Conservation (phyloP, 2,797 vertebrate genomes). For the Fistularia tabacaria region DNA sequence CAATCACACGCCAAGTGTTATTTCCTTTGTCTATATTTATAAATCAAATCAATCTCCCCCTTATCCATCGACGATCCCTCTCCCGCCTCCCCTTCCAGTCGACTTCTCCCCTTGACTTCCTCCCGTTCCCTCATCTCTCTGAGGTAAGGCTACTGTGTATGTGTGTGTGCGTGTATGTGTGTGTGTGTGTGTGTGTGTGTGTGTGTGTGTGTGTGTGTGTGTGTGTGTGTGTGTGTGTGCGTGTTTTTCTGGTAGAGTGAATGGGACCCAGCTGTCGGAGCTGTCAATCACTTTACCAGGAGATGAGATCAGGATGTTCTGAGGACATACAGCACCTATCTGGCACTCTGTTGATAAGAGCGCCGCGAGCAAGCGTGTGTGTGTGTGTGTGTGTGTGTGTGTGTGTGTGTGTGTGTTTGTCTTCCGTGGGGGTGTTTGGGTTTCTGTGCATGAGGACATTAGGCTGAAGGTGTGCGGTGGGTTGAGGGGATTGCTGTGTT, state of each 20-base stretch:
- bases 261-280: conserved; percentile 66
- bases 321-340: conserved; percentile 77
- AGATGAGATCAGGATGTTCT: conserved; percentile 80
- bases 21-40: conserved; percentile 29
- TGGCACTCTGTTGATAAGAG: conserved; percentile 76
- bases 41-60: conserved; percentile 34
- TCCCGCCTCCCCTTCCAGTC: conserved; percentile 2
- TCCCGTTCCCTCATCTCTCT: conserved; percentile 21
- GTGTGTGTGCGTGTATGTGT: conserved; percentile 10
- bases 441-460: too few species aligned
- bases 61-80: conserved; percentile 44
- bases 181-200: conserved; percentile 14
- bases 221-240: conserved; percentile 18
- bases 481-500: too few species aligned
- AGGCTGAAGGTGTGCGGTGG: too few species aligned
- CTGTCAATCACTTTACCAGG: conserved; percentile 77
- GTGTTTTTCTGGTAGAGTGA: conserved; percentile 46
- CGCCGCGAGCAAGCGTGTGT: conserved; percentile 22
- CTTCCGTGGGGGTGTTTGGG: too few species aligned
- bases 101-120: conserved; percentile 8
- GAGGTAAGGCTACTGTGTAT: conserved; percentile 25
- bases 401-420: conserved; percentile 4
- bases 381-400: conserved; percentile 13
- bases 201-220: conserved; percentile 10
- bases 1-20: conserved; percentile 13